Percentiles rank a stretch among this genome's conserved stretches.
Evolutionary conservation across 2,888 invertebrate genomes (phyloP).

Genomic region (Geophilus truncorum): DNA sequence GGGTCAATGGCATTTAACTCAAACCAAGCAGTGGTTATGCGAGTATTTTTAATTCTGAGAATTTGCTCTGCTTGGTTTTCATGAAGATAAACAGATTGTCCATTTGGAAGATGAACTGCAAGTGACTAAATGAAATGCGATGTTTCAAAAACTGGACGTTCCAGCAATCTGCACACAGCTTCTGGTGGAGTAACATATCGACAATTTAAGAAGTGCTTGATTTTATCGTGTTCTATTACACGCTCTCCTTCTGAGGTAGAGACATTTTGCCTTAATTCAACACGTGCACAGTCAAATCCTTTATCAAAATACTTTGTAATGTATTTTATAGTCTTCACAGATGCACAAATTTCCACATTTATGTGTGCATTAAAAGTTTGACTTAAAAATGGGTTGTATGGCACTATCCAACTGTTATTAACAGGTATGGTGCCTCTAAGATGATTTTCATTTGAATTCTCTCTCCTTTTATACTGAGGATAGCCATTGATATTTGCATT

Average conservation of each 20-base stretch:
- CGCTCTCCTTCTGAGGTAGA: background rate
- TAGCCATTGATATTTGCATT: conserved; percentile 44
- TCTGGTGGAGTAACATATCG: conserved; percentile 44
- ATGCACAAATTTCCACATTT: conserved; percentile 45
- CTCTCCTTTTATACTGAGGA: conserved; percentile 46
- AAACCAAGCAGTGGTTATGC: too few species aligned
- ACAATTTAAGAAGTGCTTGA: conserved; percentile 42
- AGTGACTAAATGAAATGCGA: conserved; percentile 44
- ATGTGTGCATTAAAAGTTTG: conserved; percentile 39
- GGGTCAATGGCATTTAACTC: too few species aligned
- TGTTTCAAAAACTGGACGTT: conserved; percentile 42
- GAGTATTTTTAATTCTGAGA: too few species aligned
- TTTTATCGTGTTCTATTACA: conserved; percentile 37
- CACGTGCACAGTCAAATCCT: conserved; percentile 36
- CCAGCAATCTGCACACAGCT: conserved; percentile 43
- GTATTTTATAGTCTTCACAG: conserved; percentile 49
- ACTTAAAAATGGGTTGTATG: conserved; percentile 38
- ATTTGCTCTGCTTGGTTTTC: too few species aligned
- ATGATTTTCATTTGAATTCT: too few species aligned
- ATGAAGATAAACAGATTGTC: too few species aligned
- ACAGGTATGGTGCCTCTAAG: too few species aligned
- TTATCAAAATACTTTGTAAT: conserved; percentile 43
- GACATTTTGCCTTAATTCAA: too few species aligned
- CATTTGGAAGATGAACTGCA: conserved; percentile 47
- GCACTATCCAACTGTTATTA: too few species aligned